phyloP scores from a whole-genome alignment of 2,113 vertebrate species.

The Crotalus horridus region DNA sequence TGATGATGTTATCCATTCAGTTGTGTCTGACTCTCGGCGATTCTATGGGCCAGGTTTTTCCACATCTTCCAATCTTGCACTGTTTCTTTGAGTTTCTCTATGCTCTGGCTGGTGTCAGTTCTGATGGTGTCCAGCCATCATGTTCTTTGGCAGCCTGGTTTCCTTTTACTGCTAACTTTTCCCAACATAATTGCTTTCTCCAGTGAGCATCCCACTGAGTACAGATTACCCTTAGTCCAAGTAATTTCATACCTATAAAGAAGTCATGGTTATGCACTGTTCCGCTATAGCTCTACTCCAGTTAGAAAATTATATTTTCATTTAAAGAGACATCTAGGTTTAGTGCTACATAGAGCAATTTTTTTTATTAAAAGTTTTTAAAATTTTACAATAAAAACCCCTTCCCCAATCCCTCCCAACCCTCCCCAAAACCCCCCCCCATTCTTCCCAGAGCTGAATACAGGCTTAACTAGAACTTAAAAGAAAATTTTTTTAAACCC shows the following conservation, averaged over 20 bases:
- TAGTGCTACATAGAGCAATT: neutral
- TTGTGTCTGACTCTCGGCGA: neutral
- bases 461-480: too few species aligned
- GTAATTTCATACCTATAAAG: neutral
- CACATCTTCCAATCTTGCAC: neutral
- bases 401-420: too few species aligned
- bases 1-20: neutral
- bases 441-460: too few species aligned
- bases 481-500: too few species aligned
- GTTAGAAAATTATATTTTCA: neutral
- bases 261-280: neutral
- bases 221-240: neutral
- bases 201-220: neutral
- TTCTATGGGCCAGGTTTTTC: neutral
- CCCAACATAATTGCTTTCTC: neutral
- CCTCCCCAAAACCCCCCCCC: too few species aligned
- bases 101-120: neutral
- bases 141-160: neutral
- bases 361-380: too few species aligned
- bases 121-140: neutral
- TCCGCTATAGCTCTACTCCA: neutral
- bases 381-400: too few species aligned
- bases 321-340: neutral
- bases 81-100: neutral
- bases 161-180: neutral